These are phyloP conservation scores for Synanthedon formicaeformis DNA, from an alignment of 2,888 invertebrate genomes.

Conservation along the genomic window DNA sequence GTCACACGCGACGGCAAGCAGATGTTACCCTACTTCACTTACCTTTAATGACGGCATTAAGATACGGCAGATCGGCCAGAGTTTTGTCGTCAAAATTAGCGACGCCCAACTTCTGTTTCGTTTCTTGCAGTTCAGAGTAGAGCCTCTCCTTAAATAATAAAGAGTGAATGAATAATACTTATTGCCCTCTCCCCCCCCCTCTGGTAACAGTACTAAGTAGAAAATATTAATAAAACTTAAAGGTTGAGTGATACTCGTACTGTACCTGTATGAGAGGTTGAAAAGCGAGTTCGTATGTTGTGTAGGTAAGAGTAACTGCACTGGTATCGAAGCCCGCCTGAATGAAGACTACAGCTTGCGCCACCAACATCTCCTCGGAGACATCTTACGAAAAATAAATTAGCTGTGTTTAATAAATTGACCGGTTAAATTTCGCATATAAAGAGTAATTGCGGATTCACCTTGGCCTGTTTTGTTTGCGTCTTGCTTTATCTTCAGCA, in stretches of 20 bases:
- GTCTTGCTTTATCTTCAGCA: slow-evolving; percentile 34
- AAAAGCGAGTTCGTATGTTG: slow-evolving; percentile 28
- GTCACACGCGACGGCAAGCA: no score
- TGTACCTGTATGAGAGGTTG: slow-evolving; percentile 28
- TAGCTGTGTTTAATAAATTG: no score
- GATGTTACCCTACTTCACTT: not conserved
- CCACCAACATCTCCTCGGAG: slow-evolving; percentile 27
- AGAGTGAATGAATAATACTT: not conserved
- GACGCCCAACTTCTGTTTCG: slow-evolving; percentile 15
- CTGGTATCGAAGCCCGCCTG: slow-evolving; percentile 44
- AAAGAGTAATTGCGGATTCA: slow-evolving; percentile 1
- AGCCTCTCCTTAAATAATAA: slow-evolving; percentile 20
- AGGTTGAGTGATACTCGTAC: not conserved
- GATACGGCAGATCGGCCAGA: slow-evolving; percentile 19
- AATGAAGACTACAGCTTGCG: slow-evolving; percentile 39
- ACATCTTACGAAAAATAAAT: slow-evolving; percentile 16
- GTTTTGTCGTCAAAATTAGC: slow-evolving; percentile 13
- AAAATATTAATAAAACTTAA: slow-evolving; percentile 1
- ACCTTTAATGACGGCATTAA: slow-evolving; percentile 35
- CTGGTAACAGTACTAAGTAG: no score
- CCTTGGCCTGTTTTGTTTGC: slow-evolving; percentile 19
- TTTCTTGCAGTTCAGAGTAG: slow-evolving; percentile 24
- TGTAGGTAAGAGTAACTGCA: slow-evolving; percentile 16
- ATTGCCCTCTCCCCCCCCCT: no score
- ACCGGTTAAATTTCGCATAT: no score